Evolutionary conservation across 92 coral and sea anemone species (phyloP).

Genomic region (Heteractis magnifica): DNA sequence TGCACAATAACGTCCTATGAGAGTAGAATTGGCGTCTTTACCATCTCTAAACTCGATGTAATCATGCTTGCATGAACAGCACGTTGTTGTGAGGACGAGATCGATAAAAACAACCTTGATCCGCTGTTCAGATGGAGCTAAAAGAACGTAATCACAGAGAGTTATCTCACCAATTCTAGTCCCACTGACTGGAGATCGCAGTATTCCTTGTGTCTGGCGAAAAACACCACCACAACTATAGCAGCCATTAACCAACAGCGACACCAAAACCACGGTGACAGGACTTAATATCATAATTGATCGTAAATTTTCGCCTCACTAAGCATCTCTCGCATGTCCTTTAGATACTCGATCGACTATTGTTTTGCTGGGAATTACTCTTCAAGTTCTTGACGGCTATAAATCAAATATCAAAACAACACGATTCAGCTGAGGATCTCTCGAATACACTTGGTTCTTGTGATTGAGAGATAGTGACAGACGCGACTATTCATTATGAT

Average conservation of each 20-base stretch:
- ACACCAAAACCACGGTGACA: constrained; percentile 10
- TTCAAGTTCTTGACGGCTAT: not conserved
- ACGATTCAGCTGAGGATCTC: not conserved
- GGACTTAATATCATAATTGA: constrained; percentile 19
- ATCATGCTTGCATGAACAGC: constrained; percentile 89
- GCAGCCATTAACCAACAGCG: constrained; percentile 4
- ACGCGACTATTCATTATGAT: not conserved
- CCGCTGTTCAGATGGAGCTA: constrained; percentile 61
- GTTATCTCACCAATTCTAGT: constrained; percentile 52
- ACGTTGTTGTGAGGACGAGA: constrained; percentile 75
- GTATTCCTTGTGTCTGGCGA: constrained; percentile 40
- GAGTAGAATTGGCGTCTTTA: constrained; percentile 59
- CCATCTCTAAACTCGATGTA: constrained; percentile 94
- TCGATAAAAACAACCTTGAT: constrained; percentile 75
- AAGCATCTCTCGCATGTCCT: constrained; percentile 26
- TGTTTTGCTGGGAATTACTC: constrained; percentile 10
- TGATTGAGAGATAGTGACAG: constrained; percentile 14
- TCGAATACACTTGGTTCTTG: not conserved
- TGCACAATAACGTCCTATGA: constrained; percentile 90
- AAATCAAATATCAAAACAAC: constrained; percentile 1
- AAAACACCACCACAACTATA: constrained; percentile 43
- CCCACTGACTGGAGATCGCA: constrained; percentile 63
- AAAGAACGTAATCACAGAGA: constrained; percentile 71
- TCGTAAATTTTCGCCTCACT: constrained; percentile 2
- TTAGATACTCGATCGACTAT: constrained; percentile 18